Conservation (phyloP, 1,140 invertebrate species). For the Chironomus tepperi region DNA sequence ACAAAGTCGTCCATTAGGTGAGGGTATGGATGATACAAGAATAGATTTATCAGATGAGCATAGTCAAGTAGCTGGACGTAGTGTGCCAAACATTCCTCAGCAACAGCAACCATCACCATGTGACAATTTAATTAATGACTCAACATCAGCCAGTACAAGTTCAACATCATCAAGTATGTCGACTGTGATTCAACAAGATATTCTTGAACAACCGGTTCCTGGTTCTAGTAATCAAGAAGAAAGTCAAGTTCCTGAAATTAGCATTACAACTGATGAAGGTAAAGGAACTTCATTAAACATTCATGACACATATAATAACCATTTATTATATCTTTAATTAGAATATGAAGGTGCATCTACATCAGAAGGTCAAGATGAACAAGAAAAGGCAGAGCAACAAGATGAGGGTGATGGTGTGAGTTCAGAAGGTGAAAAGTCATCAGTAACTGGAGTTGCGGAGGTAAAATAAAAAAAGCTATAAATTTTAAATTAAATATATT, state of each 20-base stretch:
- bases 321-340: not conserved
- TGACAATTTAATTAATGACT: conserved; percentile 28
- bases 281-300: not conserved
- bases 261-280: not conserved
- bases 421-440: conserved; percentile 51
- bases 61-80: conserved; percentile 48
- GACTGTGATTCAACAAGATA: conserved; percentile 33
- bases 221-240: conserved; percentile 15
- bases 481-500: too few species aligned
- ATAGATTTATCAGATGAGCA: conserved; percentile 65
- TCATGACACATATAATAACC: not conserved
- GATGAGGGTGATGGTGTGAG: conserved; percentile 43
- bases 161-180: conserved; percentile 32
- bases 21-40: conserved; percentile 67
- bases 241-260: conserved; percentile 21
- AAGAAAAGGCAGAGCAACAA: conserved; percentile 28
- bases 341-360: conserved; percentile 26
- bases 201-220: conserved; percentile 2
- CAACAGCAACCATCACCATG: conserved; percentile 63
- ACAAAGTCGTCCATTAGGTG: conserved; percentile 38
- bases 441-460: conserved; percentile 43
- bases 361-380: conserved; percentile 28
- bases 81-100: conserved; percentile 62
- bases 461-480: conserved; percentile 24
- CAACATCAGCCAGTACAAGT: conserved; percentile 28